Percentiles rank a stretch among this genome's conserved stretches.
Evolutionary conservation across 2,113 vertebrate species (phyloP).

Genomic region (Tetrao urogallus): DNA sequence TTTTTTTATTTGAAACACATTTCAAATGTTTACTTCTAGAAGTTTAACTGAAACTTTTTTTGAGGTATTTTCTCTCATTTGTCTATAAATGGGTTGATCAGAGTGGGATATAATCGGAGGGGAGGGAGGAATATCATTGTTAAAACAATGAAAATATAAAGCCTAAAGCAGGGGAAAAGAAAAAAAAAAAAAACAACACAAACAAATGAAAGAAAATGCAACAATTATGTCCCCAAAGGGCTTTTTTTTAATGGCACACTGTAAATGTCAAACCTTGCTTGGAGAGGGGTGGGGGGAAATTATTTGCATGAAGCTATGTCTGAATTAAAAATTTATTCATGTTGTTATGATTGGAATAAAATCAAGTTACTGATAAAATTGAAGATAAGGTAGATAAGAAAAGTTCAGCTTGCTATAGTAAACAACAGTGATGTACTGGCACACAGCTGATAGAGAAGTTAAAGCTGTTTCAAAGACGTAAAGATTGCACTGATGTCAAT

Average conservation of each 20-base stretch:
- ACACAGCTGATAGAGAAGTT: background rate
- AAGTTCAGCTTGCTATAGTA: constrained; percentile 24
- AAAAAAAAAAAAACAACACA: background rate
- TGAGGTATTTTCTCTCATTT: constrained; percentile 64
- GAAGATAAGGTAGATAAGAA: background rate
- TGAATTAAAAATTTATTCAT: background rate
- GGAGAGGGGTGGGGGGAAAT: background rate
- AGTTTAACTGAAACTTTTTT: background rate
- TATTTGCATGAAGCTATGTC: background rate
- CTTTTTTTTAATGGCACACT: background rate
- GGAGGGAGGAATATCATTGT: background rate
- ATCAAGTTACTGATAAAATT: background rate
- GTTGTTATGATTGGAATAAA: background rate
- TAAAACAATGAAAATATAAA: background rate
- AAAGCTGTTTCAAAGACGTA: background rate
- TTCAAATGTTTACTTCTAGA: background rate
- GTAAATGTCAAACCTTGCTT: constrained; percentile 3
- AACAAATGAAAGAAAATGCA: constrained; percentile 63
- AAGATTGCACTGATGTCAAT: constrained; percentile 18
- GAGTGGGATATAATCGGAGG: background rate
- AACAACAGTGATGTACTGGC: constrained; percentile 24
- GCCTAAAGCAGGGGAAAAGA: rapidly evolving
- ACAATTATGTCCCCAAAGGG: background rate
- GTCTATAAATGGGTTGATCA: background rate
- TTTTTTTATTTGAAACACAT: background rate